Base-by-base conservation (phyloP, 2,797 vertebrate species). In the Tiaroga cobitis region DNA sequence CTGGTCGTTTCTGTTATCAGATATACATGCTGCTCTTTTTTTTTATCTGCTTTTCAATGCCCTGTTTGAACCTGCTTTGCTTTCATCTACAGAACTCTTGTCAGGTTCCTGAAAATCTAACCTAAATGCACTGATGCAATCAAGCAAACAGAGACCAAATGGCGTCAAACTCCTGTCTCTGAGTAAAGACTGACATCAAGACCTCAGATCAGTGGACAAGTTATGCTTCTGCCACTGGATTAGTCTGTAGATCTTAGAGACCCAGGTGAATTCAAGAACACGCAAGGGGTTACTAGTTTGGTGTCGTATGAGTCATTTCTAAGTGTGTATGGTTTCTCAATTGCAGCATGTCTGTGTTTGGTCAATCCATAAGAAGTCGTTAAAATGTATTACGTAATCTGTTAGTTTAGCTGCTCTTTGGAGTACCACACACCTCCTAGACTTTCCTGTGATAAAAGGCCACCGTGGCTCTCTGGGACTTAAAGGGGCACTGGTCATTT, bases 1-100 rank as follows among this genome's bases (percentile, higher is more conserved):
- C 81, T 70, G 86, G 87, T 51, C 51, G 39, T 68, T 67, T 59
- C 43, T 21, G 39, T 81, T 85, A 92, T 93, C 90, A 87, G 68
- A 84, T 90, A 89, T 41, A 82, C 56, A 63, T 81, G 84, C 69
- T 83, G 19, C 86, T 89, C 73, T 65, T 61, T 83, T 61, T 83
- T 11, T 82, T 87, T 69, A 70, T 82, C 83, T 84, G 72, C 86
- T 34, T 24, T 7, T 76, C 81, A 78, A 72, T 85, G 88, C 89
- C 89, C 85, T 91, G 92, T 90, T 90, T 89, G 87, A 89, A 91
- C 91, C 51, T 89, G 92, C 77, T 72, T 79, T 89, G 92, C 77
- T 72, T 79, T 68, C 15, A 2, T 69, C 84, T 86, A 43, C 5
- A 49, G 41, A 29, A 6, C 16, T 59, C 43, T 59, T 32, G 34